Evolutionary conservation across 2,888 invertebrate genomes (phyloP), one percentile per base, ranked within the genome.

Genomic region (Zele albiditarsus): DNA sequence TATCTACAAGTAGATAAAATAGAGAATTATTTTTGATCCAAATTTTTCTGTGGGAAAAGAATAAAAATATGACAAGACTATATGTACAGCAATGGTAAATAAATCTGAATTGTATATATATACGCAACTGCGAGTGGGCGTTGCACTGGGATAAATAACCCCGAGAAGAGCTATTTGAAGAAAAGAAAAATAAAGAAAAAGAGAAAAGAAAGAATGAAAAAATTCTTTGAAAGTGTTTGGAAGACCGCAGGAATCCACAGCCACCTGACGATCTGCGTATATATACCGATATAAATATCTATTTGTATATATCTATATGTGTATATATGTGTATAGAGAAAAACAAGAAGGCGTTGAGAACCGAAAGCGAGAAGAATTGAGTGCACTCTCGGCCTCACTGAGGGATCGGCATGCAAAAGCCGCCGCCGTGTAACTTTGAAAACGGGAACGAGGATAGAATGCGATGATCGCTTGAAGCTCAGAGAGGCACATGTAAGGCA

Each of bases 151-250:
- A 20, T 53, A 65, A 65, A 28, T 68, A 73, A 67, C 73, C 58
- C 25, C 58, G 20, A 65, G 67, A 38, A 68, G 12, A 68, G 5
- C 20, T 10, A 38, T 66, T 27, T 57, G 23, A 46, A 73, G 20
- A 49, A 14, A 71, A 66, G 58, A 67, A 57, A 3, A 53, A 33
- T 20, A 60, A 62, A 33, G 14, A 53, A 16, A 38, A 42, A 63
- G 20, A 46, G 65, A 67, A 38, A 12, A 38, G 12, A 12, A 38
- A 38, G 38, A 38, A 38, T 31, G 1, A 73, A 73, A 73, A 73
- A 73, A 73, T 76, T 74, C 72, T 67, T 53, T 77, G 27, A 42
- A 57, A 62, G 62, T 31, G 53, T 38, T 53, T 46, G 53, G 28
- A 10, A 57, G 27, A 46, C 58, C 63, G 27, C 27, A 65, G 46